Conservation (phyloP, 2,797 vertebrate species). For the Microtus obscurus region DNA sequence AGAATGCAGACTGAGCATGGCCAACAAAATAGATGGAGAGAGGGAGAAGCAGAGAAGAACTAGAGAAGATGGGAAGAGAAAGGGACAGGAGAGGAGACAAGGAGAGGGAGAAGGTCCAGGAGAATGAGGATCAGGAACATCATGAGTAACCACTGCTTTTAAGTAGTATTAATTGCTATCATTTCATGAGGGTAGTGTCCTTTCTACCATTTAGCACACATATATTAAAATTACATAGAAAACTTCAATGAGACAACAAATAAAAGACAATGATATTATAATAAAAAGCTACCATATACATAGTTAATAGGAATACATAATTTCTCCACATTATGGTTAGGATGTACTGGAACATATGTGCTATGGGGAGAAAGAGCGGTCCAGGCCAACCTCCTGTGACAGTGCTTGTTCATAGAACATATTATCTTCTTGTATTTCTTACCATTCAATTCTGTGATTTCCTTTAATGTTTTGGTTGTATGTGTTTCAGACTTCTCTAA, state of each 20-base stretch:
- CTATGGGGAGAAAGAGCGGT: neutral
- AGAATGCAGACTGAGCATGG: neutral
- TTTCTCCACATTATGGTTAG: neutral
- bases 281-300: accelerated
- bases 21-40: neutral
- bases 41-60: neutral
- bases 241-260: neutral
- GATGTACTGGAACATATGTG: neutral
- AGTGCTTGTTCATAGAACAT: neutral
- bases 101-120: neutral
- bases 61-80: neutral
- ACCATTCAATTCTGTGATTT: neutral
- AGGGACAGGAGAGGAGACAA: neutral
- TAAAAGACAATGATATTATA: neutral
- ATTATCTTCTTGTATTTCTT: neutral
- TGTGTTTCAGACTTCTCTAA: neutral
- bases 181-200: neutral
- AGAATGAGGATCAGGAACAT: neutral
- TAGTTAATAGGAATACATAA: neutral
- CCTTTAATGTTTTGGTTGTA: neutral
- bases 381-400: neutral
- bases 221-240: neutral
- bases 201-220: neutral
- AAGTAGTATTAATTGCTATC: neutral
- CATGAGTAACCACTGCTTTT: neutral